Conservation (phyloP, 2,797 vertebrate genomes). For the Trematomus bernacchii region DNA sequence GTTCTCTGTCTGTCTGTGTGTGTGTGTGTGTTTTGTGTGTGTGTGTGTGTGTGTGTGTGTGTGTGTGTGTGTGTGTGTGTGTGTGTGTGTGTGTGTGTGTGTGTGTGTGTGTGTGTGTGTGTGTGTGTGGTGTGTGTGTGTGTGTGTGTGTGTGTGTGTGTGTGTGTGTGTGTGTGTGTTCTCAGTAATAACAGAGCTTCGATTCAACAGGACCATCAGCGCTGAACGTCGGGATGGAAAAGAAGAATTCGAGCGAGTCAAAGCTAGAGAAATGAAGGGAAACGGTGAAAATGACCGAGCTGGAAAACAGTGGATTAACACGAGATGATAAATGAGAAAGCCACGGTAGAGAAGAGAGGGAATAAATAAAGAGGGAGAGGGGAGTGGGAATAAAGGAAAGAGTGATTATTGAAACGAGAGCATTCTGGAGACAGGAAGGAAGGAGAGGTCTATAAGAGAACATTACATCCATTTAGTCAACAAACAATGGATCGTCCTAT, state of each 20-base stretch:
- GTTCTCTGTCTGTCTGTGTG: too few species aligned
- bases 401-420: background rate
- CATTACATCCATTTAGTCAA: background rate
- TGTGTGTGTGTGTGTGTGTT: background rate
- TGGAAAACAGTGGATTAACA: constrained; percentile 21
- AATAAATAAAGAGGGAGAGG: too few species aligned
- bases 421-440: background rate
- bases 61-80: background rate
- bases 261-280: constrained; percentile 37
- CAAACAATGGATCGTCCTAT: background rate
- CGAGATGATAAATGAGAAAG: constrained; percentile 4
- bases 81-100: too few species aligned
- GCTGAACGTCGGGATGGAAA: constrained; percentile 18
- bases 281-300: constrained; percentile 14
- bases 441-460: background rate
- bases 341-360: background rate
- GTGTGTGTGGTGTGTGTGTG: too few species aligned
- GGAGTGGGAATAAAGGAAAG: background rate
- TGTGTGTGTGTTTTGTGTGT: background rate
- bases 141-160: too few species aligned
- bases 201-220: constrained; percentile 39
- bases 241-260: constrained; percentile 47
- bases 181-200: constrained; percentile 25
- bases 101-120: too few species aligned
- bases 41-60: background rate